Percentiles rank a stretch among this genome's conserved stretches.
These are phyloP conservation scores for Nebria ingens DNA, from an alignment of 1,140 invertebrate species.

Conservation along the genomic window DNA sequence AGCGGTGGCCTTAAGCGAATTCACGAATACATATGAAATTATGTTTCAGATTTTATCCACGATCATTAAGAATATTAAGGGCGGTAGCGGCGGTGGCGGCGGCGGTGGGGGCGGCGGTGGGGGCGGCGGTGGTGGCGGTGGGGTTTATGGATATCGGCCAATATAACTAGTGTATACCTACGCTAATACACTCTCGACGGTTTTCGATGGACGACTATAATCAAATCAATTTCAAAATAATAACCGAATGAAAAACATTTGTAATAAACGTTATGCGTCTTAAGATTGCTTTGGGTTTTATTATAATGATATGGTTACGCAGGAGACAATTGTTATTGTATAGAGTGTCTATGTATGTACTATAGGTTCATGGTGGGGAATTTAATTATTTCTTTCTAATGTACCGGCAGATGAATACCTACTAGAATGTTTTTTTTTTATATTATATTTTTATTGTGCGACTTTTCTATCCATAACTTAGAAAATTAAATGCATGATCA, in stretches of 20 bases:
- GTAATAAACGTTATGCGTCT: neutral
- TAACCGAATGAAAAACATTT: conserved; percentile 7
- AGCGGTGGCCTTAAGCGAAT: conserved; percentile 25
- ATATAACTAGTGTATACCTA: too few relatives aligned
- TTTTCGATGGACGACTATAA: neutral
- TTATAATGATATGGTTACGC: neutral
- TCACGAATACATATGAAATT: conserved; percentile 31
- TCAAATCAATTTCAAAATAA: conserved; percentile 8
- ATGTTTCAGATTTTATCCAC: conserved; percentile 33
- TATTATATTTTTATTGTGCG: too few relatives aligned
- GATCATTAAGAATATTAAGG: conserved; percentile 35
- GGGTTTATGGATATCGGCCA: too few relatives aligned
- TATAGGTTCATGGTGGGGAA: too few relatives aligned
- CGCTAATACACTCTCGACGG: too few relatives aligned
- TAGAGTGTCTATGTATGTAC: too few relatives aligned
- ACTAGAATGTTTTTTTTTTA: too few relatives aligned
- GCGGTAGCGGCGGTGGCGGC: conserved; percentile 20
- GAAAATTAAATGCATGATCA: too few relatives aligned
- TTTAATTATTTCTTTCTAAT: neutral
- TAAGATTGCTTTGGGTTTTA: neutral
- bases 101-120: conserved; percentile 23
- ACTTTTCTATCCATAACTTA: too few relatives aligned
- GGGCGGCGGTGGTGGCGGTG: neutral
- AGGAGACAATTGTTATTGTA: neutral
- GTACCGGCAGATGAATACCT: too few relatives aligned